Evolutionary conservation across 2,888 invertebrate species (phyloP).

Genomic region (Lasioglossum leucozonium): DNA sequence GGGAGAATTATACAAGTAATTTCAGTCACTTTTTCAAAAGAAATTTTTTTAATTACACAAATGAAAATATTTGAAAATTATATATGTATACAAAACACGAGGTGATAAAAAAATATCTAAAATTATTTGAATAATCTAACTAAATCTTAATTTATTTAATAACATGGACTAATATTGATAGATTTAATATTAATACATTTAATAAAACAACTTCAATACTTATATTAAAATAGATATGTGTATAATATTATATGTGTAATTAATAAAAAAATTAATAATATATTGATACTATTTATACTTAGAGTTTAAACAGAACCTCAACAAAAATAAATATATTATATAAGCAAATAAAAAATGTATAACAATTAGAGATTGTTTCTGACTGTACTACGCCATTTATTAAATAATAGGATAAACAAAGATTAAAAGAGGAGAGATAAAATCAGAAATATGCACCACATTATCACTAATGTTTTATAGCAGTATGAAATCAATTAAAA

Average conservation of each 20-base stretch:
- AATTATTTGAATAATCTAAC: not conserved
- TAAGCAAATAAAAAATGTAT: slow-evolving; percentile 1
- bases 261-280: not conserved
- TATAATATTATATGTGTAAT: not conserved
- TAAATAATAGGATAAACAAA: not conserved
- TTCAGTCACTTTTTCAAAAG: not conserved
- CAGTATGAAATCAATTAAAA: not conserved
- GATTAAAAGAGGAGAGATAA: not conserved
- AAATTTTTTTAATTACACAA: not conserved
- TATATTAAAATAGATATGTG: not conserved
- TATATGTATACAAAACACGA: not conserved
- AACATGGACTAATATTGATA: not conserved
- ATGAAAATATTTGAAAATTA: not conserved
- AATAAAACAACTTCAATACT: not conserved
- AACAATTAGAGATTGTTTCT: slow-evolving; percentile 5
- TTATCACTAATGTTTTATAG: not conserved
- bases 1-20: not conserved
- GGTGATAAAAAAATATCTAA: not conserved
- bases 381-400: not conserved
- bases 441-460: not conserved
- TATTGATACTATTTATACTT: not conserved
- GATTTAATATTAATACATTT: not conserved
- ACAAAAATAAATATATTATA: not conserved
- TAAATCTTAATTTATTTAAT: not conserved
- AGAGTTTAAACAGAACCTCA: not conserved